Conservation (phyloP, 2,113 vertebrate genomes). For the Leucopsar rothschildi region DNA sequence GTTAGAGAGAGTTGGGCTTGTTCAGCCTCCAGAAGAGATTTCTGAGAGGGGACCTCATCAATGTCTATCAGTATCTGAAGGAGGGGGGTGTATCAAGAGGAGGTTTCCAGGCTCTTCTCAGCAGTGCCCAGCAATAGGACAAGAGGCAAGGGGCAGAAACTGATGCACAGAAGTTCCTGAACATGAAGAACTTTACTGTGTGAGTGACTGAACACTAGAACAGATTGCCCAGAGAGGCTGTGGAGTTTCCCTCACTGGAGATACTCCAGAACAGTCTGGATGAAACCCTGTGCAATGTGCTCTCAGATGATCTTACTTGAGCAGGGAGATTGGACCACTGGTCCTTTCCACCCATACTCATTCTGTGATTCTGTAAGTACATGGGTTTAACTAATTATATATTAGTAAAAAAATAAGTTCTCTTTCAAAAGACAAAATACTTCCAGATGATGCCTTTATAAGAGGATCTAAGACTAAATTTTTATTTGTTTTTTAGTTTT, state of each 20-base stretch:
- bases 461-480: background rate
- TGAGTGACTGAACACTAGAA: background rate
- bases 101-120: fast-evolving
- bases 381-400: background rate
- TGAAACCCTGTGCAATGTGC: background rate
- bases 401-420: background rate
- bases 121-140: too few relatives aligned
- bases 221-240: background rate
- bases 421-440: background rate
- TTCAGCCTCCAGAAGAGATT: background rate
- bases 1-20: background rate
- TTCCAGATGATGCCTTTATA: background rate
- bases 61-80: background rate
- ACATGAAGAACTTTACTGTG: background rate
- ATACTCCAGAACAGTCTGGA: background rate
- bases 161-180: background rate
- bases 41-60: background rate
- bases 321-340: background rate
- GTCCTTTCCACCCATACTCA: background rate
- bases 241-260: background rate
- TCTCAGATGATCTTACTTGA: background rate
- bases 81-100: background rate
- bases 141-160: background rate
- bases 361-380: background rate
- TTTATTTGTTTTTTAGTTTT: background rate